Percentiles rank a stretch among this genome's conserved stretches.
Conservation (phyloP, 1,140 invertebrate species). For the Pogonomyrmex californicus region DNA sequence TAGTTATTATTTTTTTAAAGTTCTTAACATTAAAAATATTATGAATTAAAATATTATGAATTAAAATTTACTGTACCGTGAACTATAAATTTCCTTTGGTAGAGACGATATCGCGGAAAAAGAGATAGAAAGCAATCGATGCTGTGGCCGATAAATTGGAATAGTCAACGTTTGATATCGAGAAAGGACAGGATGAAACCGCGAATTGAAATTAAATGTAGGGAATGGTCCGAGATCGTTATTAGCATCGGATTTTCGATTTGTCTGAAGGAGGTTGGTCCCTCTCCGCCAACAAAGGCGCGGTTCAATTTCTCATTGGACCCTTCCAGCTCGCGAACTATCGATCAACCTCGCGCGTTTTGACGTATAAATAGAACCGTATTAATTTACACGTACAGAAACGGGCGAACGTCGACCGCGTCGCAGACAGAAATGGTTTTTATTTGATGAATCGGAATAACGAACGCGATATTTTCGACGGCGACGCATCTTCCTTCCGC, state of each 20-base stretch:
- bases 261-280: conserved; percentile 49
- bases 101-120: neutral
- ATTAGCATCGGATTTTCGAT: conserved; percentile 63
- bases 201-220: conserved; percentile 41
- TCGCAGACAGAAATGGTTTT: conserved; percentile 39
- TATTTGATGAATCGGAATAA: conserved; percentile 44
- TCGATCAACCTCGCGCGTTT: conserved; percentile 69
- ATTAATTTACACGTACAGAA: conserved; percentile 69
- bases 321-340: conserved; percentile 60
- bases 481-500: neutral
- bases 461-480: conserved; percentile 32
- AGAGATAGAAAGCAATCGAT: conserved; percentile 2
- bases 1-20: neutral
- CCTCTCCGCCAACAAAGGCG: conserved; percentile 64
- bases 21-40: neutral
- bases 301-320: conserved; percentile 71
- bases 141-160: conserved; percentile 46
- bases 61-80: neutral
- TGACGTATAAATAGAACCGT: conserved; percentile 71
- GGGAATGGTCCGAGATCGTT: conserved; percentile 36
- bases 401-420: conserved; percentile 47
- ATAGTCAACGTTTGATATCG: conserved; percentile 28
- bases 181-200: neutral
- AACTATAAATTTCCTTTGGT: neutral
- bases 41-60: neutral